Base-by-base conservation (phyloP, 2,888 invertebrate species). In the Polietes domitor region DNA sequence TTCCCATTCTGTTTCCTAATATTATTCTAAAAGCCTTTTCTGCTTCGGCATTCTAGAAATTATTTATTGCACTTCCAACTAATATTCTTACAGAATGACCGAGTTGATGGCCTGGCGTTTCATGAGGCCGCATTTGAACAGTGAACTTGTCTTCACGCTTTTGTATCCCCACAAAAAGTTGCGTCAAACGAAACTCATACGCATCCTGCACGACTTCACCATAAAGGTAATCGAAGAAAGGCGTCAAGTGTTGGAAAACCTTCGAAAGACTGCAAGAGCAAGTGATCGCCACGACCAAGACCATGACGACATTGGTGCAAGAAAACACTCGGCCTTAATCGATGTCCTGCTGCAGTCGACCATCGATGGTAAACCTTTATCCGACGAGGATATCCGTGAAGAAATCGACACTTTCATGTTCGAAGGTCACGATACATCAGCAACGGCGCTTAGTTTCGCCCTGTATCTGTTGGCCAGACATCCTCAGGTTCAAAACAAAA, bases 321-420 rank as follows among this genome's bases (percentile, higher is more conserved):
- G 94, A 87, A 94, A 94, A 86, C 94, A 94, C 83, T 93, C 94
- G 87, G 95, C 95, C 0, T 94, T 96, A 87, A 90, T 96, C 88
- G 96, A 96, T 92, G 90, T 95, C 24, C 90, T 96, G 4, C 89
- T 96, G 10, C 92, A 94, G 77, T 92, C 94, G 1, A 94, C 93
- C 81, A n/a, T 4, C 24, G 93, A 94, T 77, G 95, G 94, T 0
- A 88, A 92, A 77, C 93, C 93, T 5, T 91, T 96, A 72, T 92
- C 93, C 0, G 93, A 94, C 80, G 92, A 93, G 10, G 93, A 94
- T 81, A 93, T 96, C 9, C 92, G 94, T 76, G 94, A 95, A 89
- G 95, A 96, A 92, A 95, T 95, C 0, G 94, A 95, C 83, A 96
- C 96, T 0, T 95, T 96, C 86, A 94, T 95, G 94, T 96, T 96